These are phyloP conservation scores for Platygyra sinensis DNA, from an alignment of 64 coral and sea anemone species.

Conservation along the genomic window DNA sequence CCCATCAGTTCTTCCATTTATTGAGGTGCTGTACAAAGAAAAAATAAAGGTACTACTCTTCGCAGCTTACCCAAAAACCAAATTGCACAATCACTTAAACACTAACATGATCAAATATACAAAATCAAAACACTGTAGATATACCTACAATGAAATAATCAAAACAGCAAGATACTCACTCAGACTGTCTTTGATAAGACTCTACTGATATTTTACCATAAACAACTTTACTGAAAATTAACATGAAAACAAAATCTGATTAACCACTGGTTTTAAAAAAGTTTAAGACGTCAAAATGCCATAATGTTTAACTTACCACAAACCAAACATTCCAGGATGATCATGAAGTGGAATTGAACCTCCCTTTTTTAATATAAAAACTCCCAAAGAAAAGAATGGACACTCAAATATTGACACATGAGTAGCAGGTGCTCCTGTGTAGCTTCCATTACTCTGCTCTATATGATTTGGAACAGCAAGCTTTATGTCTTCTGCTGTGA, in stretches of 20 bases:
- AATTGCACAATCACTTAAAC: too few relatives aligned
- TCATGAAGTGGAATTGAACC: constrained; percentile 90
- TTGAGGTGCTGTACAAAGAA: neutral
- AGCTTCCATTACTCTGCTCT: constrained; percentile 40
- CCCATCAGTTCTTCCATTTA: constrained; percentile 10
- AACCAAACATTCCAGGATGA: constrained; percentile 94
- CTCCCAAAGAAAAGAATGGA: constrained; percentile 87
- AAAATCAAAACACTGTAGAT: neutral
- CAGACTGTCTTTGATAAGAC: constrained; percentile 39
- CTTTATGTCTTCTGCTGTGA: constrained; percentile 88
- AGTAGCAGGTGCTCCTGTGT: constrained; percentile 74
- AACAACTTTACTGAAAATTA: constrained; percentile 56
- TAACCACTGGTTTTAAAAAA: too few relatives aligned
- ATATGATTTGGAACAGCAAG: constrained; percentile 50
- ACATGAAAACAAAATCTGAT: neutral
- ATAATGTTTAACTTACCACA: constrained; percentile 69
- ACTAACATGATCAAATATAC: too few relatives aligned
- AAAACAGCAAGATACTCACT: neutral
- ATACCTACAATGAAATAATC: neutral
- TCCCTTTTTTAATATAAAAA: constrained; percentile 92
- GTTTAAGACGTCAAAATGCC: too few relatives aligned
- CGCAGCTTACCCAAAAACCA: neutral
- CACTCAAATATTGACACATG: constrained; percentile 90
- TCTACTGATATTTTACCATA: constrained; percentile 52
- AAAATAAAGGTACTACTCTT: neutral